These are phyloP conservation scores for Heliconius nattereri DNA, from an alignment of 1,140 invertebrate genomes.

Conservation along the genomic window DNA sequence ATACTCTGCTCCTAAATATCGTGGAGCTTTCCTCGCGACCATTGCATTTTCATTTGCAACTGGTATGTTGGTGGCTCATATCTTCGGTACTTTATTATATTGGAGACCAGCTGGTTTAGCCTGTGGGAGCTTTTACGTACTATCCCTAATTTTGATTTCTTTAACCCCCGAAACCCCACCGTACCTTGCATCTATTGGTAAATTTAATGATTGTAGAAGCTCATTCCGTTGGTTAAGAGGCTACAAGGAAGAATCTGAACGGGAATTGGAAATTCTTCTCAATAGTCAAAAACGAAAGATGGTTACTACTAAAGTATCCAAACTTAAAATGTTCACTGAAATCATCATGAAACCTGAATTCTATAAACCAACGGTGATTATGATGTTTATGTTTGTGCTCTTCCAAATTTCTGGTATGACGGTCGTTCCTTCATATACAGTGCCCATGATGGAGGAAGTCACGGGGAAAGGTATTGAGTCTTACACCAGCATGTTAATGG, in stretches of 20 bases:
- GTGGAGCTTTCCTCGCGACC: slow-evolving; percentile 68
- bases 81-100: slow-evolving; percentile 68
- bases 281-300: slow-evolving; percentile 58
- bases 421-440: slow-evolving; percentile 70
- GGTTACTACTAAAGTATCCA: slow-evolving; percentile 44
- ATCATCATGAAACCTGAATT: slow-evolving; percentile 65
- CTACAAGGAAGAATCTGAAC: slow-evolving; percentile 53
- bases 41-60: slow-evolving; percentile 75
- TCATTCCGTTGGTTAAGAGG: slow-evolving; percentile 69
- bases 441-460: slow-evolving; percentile 68
- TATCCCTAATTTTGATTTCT: slow-evolving; percentile 63
- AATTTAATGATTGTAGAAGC: slow-evolving; percentile 57
- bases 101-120: slow-evolving; percentile 69
- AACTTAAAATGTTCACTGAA: slow-evolving; percentile 45
- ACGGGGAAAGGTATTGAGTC: slow-evolving; percentile 55
- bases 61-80: slow-evolving; percentile 70
- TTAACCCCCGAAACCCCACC: slow-evolving; percentile 71
- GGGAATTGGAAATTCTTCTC: slow-evolving; percentile 65
- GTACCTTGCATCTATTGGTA: slow-evolving; percentile 61
- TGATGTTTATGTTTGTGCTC: slow-evolving; percentile 75
- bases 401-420: slow-evolving; percentile 76
- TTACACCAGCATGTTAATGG: slow-evolving; percentile 67
- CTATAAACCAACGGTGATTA: slow-evolving; percentile 72
- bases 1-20: slow-evolving; percentile 67
- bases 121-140: slow-evolving; percentile 62